A percentile compares a stretch with the other conserved stretches of the same genome.
Conservation (phyloP, 1,140 invertebrate species). For the Agrypnia vestita region DNA sequence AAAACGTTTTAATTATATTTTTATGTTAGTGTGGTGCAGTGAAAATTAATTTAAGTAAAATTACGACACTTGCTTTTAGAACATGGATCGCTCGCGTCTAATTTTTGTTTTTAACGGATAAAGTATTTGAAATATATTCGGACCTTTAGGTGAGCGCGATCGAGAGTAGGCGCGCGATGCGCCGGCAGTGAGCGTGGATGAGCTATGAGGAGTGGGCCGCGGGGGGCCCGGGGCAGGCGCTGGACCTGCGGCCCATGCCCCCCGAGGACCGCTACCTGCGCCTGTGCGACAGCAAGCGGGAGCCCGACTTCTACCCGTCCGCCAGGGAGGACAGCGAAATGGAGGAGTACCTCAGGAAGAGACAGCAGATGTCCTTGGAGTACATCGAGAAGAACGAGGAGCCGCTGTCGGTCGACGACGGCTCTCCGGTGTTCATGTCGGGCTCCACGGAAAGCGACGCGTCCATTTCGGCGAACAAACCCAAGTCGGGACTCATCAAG, state of each 20-base stretch:
- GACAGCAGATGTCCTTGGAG: slow-evolving; percentile 54
- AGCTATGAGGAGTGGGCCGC: slow-evolving; percentile 48
- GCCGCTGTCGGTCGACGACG: slow-evolving; percentile 50
- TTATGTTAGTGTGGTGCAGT: too few relatives aligned
- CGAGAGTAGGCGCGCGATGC: too few relatives aligned
- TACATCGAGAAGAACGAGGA: slow-evolving; percentile 53
- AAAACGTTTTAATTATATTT: too few relatives aligned
- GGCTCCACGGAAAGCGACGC: slow-evolving; percentile 16
- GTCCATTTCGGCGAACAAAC: slow-evolving; percentile 18
- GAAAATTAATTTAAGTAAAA: too few relatives aligned
- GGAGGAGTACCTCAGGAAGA: slow-evolving; percentile 53
- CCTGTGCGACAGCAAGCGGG: slow-evolving; percentile 43
- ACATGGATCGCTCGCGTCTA: too few relatives aligned
- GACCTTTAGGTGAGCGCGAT: too few relatives aligned
- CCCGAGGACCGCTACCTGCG: slow-evolving; percentile 43
- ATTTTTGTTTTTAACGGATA: too few relatives aligned
- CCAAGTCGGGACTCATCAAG: slow-evolving; percentile 75
- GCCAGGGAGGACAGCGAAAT: slow-evolving; percentile 50
- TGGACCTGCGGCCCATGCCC: slow-evolving; percentile 55
- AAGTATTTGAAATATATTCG: too few relatives aligned
- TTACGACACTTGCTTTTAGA: too few relatives aligned
- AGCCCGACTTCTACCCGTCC: slow-evolving; percentile 44
- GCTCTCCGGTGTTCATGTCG: slow-evolving; percentile 50
- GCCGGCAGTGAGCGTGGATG: slow-evolving; percentile 33
- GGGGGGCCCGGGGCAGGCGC: slow-evolving; percentile 41